phyloP scores from a whole-genome alignment of 2,797 vertebrate genomes.

The Huso huso region DNA sequence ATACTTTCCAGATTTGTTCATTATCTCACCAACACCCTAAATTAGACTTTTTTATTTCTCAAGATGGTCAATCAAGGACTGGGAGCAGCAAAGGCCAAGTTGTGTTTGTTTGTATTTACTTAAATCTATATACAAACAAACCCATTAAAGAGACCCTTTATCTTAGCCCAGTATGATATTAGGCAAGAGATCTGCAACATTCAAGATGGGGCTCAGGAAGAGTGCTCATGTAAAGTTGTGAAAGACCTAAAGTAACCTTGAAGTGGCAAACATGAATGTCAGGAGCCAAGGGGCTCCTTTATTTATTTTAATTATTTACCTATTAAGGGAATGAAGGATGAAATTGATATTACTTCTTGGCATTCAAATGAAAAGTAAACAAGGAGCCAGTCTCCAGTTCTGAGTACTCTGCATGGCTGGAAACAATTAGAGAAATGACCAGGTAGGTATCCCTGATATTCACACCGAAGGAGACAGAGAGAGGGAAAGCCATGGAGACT shows the following conservation, averaged over 20 bases:
- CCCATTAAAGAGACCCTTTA: too few species aligned
- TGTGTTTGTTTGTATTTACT: too few species aligned
- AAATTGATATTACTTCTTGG: neutral
- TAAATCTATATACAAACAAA: too few species aligned
- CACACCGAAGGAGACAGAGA: neutral
- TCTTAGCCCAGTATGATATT: too few species aligned
- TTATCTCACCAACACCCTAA: too few species aligned
- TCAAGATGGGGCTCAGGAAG: neutral
- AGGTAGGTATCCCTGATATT: neutral
- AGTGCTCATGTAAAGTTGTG: neutral
- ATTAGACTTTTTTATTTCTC: too few species aligned
- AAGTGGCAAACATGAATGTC: neutral
- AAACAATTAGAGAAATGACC: neutral
- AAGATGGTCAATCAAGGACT: too few species aligned
- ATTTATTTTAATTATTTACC: conserved; percentile 1
- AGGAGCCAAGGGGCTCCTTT: neutral
- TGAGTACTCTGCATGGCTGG: neutral
- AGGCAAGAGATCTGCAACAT: neutral
- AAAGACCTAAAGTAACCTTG: neutral
- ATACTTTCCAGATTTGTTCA: too few species aligned
- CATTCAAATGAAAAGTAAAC: neutral
- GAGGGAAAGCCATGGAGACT: neutral
- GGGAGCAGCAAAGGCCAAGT: too few species aligned
- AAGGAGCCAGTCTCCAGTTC: neutral
- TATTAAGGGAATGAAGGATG: neutral